These are phyloP conservation scores for Mormyrops boulengeri DNA, from an alignment of 2,797 vertebrate genomes.

Conservation along the genomic window DNA sequence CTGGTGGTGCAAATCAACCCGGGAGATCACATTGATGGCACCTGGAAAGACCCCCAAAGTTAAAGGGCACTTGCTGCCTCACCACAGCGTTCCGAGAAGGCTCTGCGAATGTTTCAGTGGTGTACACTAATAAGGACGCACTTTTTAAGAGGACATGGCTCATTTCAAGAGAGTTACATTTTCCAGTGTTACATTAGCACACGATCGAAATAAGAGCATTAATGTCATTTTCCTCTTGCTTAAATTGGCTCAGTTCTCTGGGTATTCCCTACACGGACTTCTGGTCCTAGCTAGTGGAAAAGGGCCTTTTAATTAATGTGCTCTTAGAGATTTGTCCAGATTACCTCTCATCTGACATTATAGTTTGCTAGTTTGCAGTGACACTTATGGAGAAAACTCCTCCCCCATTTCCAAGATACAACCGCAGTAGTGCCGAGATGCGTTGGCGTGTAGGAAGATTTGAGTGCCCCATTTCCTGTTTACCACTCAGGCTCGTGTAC, in stretches of 20 bases:
- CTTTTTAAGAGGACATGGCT: background rate
- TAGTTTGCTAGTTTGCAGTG: background rate
- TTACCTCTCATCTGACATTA: background rate
- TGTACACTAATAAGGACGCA: background rate
- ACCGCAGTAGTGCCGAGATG: background rate
- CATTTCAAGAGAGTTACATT: background rate
- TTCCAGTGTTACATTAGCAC: background rate
- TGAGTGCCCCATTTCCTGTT: background rate
- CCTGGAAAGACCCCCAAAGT: background rate
- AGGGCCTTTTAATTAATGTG: background rate
- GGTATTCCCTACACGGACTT: background rate
- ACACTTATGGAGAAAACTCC: background rate
- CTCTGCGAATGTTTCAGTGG: background rate
- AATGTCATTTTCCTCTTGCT: background rate
- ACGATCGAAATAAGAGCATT: background rate
- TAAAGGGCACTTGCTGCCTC: background rate
- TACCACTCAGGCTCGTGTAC: background rate
- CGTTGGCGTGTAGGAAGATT: background rate
- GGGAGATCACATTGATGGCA: background rate
- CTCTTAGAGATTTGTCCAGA: background rate
- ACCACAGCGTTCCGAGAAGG: background rate
- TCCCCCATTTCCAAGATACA: background rate
- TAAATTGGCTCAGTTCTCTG: background rate
- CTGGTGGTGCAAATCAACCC: background rate
- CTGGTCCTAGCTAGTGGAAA: background rate